Conservation (phyloP, 2,888 invertebrate genomes). For the Epirrita christyi region DNA sequence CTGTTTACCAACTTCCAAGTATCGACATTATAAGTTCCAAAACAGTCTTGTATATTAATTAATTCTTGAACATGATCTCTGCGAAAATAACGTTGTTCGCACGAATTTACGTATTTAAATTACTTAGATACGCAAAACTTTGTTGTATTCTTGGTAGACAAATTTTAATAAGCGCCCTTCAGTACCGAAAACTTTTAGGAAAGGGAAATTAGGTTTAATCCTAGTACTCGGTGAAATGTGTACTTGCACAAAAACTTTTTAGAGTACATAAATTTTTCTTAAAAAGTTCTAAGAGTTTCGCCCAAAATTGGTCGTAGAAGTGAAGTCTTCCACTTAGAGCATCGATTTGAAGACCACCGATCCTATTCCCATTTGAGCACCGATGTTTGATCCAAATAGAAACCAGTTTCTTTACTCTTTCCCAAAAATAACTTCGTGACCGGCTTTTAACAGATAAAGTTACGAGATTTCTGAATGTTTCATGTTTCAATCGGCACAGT, state of each 20-base stretch:
- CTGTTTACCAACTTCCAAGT: conserved; percentile 1
- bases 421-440: not conserved
- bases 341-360: no score
- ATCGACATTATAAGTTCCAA: conserved; percentile 5
- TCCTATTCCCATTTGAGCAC: no score
- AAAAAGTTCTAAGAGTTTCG: not conserved
- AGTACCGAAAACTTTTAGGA: conserved; percentile 5
- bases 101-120: conserved; percentile 31
- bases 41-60: conserved; percentile 22
- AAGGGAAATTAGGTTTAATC: not conserved
- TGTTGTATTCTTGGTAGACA: conserved; percentile 25
- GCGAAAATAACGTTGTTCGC: conserved; percentile 25
- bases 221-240: no score
- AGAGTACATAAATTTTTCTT: no score
- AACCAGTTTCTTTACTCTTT: not conserved
- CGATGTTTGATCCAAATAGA: not conserved
- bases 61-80: conserved; percentile 30
- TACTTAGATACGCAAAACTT: conserved; percentile 24
- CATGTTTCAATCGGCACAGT: conserved; percentile 14
- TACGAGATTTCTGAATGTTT: conserved; percentile 4
- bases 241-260: no score
- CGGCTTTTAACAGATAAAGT: not conserved
- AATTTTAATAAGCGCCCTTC: conserved; percentile 25
- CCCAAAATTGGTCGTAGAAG: not conserved
- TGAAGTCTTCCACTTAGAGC: no score